These are phyloP conservation scores for Takifugu ocellatus DNA, from an alignment of 2,797 vertebrate genomes.

Conservation along the genomic window DNA sequence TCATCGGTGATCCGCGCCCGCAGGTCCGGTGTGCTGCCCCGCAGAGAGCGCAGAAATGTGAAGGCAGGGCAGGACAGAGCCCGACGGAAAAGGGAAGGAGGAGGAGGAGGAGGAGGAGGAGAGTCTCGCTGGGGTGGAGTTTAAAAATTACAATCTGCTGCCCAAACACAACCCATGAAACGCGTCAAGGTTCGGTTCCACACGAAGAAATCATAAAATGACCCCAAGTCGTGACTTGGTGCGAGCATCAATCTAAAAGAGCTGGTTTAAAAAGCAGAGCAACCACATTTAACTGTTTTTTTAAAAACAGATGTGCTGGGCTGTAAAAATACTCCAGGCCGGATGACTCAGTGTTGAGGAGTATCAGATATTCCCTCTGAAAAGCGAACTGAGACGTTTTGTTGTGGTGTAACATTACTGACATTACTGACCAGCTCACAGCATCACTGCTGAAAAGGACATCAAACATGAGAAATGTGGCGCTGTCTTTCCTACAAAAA, in stretches of 20 bases:
- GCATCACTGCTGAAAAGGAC: no score
- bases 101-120: not conserved
- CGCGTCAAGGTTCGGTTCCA: not conserved
- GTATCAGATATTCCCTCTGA: no score
- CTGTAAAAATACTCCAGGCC: no score
- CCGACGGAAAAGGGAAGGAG: not conserved
- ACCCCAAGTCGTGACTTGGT: not conserved
- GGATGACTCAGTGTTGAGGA: no score
- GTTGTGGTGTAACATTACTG: no score
- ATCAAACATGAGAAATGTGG: no score
- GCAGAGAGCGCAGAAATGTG: conserved; percentile 14
- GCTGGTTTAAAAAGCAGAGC: no score
- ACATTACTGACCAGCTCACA: no score
- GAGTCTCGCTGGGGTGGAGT: conserved; percentile 56
- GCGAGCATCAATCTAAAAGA: not conserved
- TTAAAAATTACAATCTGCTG: conserved; percentile 36
- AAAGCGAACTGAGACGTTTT: no score
- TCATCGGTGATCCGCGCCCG: conserved; percentile 13
- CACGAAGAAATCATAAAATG: not conserved
- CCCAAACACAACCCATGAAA: not conserved
- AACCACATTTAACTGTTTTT: no score
- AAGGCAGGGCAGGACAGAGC: conserved; percentile 13
- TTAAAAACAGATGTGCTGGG: no score
- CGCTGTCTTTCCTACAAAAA: no score
- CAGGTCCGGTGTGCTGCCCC: conserved; percentile 29